phyloP scores from a whole-genome alignment of 2,888 invertebrate genomes.

The Ischnura elegans region DNA sequence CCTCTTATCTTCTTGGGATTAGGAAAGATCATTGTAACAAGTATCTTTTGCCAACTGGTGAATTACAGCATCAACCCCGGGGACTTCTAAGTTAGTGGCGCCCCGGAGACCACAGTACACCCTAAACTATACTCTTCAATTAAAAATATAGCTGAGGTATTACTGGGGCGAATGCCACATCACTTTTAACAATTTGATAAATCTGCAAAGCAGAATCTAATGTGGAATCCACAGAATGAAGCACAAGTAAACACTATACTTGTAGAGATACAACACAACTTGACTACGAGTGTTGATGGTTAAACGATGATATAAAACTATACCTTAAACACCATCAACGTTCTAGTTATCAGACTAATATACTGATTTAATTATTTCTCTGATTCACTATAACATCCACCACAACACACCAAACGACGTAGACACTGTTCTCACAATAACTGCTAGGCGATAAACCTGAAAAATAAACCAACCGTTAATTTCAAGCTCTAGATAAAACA shows the following conservation, averaged over 20 bases:
- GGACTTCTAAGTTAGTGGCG: conserved; percentile 9
- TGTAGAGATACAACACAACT: background rate
- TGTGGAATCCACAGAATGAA: background rate
- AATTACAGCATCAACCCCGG: background rate
- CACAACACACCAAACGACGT: background rate
- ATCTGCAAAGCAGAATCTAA: background rate
- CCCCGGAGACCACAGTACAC: conserved; percentile 10
- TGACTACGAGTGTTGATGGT: background rate
- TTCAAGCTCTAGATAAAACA: background rate
- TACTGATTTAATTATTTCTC: background rate
- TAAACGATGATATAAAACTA: background rate
- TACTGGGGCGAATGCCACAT: background rate
- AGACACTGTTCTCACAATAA: background rate
- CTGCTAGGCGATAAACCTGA: background rate
- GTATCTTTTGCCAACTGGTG: background rate
- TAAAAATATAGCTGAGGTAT: background rate
- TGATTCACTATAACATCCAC: too few relatives aligned
- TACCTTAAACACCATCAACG: background rate
- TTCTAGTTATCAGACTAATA: background rate
- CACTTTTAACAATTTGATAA: background rate
- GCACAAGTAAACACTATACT: background rate
- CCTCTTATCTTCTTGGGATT: conserved; percentile 53
- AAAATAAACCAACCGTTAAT: background rate
- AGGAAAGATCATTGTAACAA: background rate
- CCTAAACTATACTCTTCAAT: background rate